phyloP scores from a whole-genome alignment of 2,888 invertebrate species.

The Dione vanillae region DNA sequence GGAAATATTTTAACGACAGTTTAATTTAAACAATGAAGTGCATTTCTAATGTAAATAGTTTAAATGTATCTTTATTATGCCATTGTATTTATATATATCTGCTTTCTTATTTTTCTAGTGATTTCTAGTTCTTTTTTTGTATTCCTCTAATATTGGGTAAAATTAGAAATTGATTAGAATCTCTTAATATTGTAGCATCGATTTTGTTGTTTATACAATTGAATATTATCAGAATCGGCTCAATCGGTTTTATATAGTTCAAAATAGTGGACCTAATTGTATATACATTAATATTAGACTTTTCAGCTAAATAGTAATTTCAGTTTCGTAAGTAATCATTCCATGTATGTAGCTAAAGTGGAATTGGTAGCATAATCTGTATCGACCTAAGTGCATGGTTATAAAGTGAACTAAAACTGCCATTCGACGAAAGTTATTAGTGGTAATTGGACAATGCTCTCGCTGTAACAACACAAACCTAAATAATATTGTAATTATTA shows the following conservation, averaged over 20 bases:
- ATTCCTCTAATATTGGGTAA: slow-evolving; percentile 23
- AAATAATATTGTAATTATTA: slow-evolving; percentile 29
- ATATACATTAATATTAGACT: slow-evolving; percentile 45
- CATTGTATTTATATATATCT: slow-evolving; percentile 11
- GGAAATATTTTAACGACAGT: background rate
- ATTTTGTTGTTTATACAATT: slow-evolving; percentile 40
- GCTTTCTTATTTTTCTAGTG: background rate
- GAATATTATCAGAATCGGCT: slow-evolving; percentile 50
- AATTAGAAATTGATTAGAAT: slow-evolving; percentile 41
- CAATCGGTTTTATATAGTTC: slow-evolving; percentile 55
- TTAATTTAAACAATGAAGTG: background rate
- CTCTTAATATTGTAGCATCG: slow-evolving; percentile 42
- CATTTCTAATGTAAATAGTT: slow-evolving; percentile 2
- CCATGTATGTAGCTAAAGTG: slow-evolving; percentile 66
- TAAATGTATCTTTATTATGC: too few species aligned
- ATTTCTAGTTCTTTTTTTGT: slow-evolving; percentile 27
- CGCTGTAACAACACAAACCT: slow-evolving; percentile 42
- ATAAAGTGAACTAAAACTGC: slow-evolving; percentile 66
- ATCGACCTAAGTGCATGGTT: slow-evolving; percentile 58
- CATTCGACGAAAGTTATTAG: slow-evolving; percentile 53
- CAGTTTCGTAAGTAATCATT: slow-evolving; percentile 63
- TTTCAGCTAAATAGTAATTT: slow-evolving; percentile 19
- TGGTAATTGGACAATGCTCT: slow-evolving; percentile 35
- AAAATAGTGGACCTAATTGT: slow-evolving; percentile 60
- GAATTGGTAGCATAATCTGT: slow-evolving; percentile 60